These are phyloP conservation scores for Dioctria linearis DNA, from an alignment of 2,888 invertebrate species.

Conservation along the genomic window DNA sequence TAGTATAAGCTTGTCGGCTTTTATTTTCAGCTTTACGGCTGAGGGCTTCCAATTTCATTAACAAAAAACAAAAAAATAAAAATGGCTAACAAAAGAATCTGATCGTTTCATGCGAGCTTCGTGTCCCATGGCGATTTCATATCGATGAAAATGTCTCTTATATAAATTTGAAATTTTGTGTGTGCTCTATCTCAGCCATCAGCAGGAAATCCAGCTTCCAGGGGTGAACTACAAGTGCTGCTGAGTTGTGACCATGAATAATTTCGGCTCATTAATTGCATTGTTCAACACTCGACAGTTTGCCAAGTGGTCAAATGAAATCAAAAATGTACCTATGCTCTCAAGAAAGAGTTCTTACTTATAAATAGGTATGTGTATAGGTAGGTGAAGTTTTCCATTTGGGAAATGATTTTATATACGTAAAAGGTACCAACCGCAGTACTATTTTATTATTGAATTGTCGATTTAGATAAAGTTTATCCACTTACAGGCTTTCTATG, in stretches of 20 bases:
- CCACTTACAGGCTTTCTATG: too few species aligned
- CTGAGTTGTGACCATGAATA: conserved; percentile 41
- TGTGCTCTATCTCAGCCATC: conserved; percentile 44
- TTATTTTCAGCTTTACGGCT: conserved; percentile 21
- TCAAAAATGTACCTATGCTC: too few species aligned
- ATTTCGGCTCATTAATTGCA: conserved; percentile 4
- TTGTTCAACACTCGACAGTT: conserved; percentile 2
- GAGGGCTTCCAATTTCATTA: conserved; percentile 5
- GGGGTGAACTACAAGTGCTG: conserved; percentile 13
- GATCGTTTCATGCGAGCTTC: conserved; percentile 7
- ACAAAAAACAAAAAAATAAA: too few species aligned
- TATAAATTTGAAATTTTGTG: neutral
- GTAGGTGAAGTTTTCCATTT: too few species aligned
- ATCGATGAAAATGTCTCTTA: neutral
- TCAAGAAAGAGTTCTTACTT: too few species aligned
- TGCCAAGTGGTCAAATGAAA: conserved; percentile 2
- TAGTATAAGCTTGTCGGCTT: neutral
- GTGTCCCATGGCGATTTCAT: neutral
- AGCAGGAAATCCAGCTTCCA: conserved; percentile 29
- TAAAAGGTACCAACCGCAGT: too few species aligned
- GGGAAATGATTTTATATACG: too few species aligned
- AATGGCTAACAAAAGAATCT: neutral
- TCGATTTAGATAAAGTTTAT: too few species aligned
- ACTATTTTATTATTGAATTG: too few species aligned
- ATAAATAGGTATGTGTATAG: too few species aligned